Evolutionary conservation across 2,888 invertebrate species (phyloP).

Genomic region (Caenorhabditis sinica): DNA sequence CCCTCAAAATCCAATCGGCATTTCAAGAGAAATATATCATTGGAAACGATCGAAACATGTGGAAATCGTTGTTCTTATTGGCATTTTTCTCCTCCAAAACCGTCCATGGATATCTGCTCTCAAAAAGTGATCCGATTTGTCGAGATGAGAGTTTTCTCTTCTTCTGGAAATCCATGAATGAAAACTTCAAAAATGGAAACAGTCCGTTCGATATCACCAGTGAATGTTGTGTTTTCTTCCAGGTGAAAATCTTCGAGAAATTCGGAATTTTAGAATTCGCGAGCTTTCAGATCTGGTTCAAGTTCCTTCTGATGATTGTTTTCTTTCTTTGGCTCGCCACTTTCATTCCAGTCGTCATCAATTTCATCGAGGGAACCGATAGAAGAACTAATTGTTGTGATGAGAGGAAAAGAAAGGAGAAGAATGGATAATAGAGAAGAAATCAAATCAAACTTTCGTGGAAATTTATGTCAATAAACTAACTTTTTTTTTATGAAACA

Average conservation of each 20-base stretch:
- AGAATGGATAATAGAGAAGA: background rate
- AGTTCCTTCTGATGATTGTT: background rate
- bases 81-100: background rate
- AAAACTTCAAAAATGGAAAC: background rate
- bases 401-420: constrained; percentile 1
- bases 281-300: constrained; percentile 32
- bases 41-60: constrained; percentile 30
- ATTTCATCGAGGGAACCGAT: constrained; percentile 52
- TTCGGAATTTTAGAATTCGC: background rate
- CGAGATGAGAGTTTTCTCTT: constrained; percentile 44
- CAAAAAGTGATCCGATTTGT: constrained; percentile 51
- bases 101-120: constrained; percentile 31
- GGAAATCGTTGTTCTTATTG: constrained; percentile 33
- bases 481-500: background rate
- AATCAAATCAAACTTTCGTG: too few relatives aligned
- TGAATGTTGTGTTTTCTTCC: constrained; percentile 7
- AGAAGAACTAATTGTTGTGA: constrained; percentile 27
- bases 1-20: background rate
- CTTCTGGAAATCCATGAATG: constrained; percentile 22
- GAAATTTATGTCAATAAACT: background rate
- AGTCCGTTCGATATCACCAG: constrained; percentile 27
- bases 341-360: constrained; percentile 29
- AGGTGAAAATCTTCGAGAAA: constrained; percentile 7
- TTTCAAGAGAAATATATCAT: background rate
- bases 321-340: constrained; percentile 14